Evolutionary conservation across 2,113 vertebrate species (phyloP).

Genomic region (Nematolebias whitei): DNA sequence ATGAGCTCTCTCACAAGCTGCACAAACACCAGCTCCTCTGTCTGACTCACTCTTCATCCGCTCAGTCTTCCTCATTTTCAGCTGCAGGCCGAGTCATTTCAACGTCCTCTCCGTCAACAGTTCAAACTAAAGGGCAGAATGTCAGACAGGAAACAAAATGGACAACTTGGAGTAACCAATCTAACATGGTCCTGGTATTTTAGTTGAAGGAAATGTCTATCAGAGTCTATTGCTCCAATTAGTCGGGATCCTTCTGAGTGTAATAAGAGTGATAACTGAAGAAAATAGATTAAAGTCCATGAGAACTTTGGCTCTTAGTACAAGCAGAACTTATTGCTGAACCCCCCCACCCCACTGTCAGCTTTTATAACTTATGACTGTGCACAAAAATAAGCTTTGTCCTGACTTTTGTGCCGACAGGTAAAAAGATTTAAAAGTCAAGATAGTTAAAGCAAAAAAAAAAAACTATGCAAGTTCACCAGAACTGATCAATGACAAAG

Average conservation of each 20-base stretch:
- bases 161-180: too few relatives aligned
- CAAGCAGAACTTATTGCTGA: slow-evolving; percentile 30
- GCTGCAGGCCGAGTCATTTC: too few relatives aligned
- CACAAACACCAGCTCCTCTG: too few relatives aligned
- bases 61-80: too few relatives aligned
- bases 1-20: too few relatives aligned
- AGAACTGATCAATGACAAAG: neutral
- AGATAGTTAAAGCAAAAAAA: slow-evolving; percentile 7
- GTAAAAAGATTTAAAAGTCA: slow-evolving; percentile 24
- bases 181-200: too few relatives aligned
- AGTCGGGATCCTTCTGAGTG: neutral
- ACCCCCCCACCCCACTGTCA: slow-evolving; percentile 14
- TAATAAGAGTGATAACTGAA: slow-evolving; percentile 12
- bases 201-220: too few relatives aligned
- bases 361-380: slow-evolving; percentile 10
- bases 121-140: too few relatives aligned
- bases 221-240: too few relatives aligned
- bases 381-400: slow-evolving; percentile 29
- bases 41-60: too few relatives aligned
- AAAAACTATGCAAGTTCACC: slow-evolving; percentile 1
- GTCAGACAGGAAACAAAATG: too few relatives aligned
- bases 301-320: slow-evolving; percentile 30
- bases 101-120: too few relatives aligned
- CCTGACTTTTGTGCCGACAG: slow-evolving; percentile 9
- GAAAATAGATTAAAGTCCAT: slow-evolving; percentile 22